These are phyloP conservation scores for Ophioninae sp. DNA, from an alignment of 2,888 invertebrate species.

Conservation along the genomic window DNA sequence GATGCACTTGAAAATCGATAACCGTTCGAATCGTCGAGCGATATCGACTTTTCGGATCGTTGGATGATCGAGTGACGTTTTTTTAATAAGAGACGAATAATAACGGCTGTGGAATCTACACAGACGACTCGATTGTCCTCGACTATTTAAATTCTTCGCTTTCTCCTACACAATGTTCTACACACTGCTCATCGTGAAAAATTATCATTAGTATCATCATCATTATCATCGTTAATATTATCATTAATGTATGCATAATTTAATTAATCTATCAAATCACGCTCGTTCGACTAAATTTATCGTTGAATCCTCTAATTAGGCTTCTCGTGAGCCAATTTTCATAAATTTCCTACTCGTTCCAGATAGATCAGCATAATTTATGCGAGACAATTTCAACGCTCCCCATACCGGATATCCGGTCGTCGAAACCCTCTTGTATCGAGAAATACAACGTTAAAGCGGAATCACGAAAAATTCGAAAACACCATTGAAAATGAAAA, in stretches of 20 bases:
- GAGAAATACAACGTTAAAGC: background rate
- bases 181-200: slow-evolving; percentile 59
- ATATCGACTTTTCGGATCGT: slow-evolving; percentile 42
- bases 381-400: slow-evolving; percentile 9
- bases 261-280: slow-evolving; percentile 33
- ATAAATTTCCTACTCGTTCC: slow-evolving; percentile 23
- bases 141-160: slow-evolving; percentile 47
- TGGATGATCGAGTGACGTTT: slow-evolving; percentile 58
- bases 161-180: slow-evolving; percentile 46
- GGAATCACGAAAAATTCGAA: slow-evolving; percentile 7
- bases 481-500: slow-evolving; percentile 7
- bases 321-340: slow-evolving; percentile 29
- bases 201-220: slow-evolving; percentile 43
- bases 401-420: slow-evolving; percentile 9
- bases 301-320: slow-evolving; percentile 53
- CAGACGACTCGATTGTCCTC: slow-evolving; percentile 58
- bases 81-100: slow-evolving; percentile 64
- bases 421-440: background rate
- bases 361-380: slow-evolving; percentile 4
- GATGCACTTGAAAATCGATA: slow-evolving; percentile 22
- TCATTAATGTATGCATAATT: slow-evolving; percentile 51
- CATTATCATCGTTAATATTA: slow-evolving; percentile 34
- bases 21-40: slow-evolving; percentile 12
- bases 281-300: slow-evolving; percentile 49
- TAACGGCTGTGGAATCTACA: slow-evolving; percentile 60